Evolutionary conservation across 2,888 invertebrate genomes (phyloP), one percentile per base, ranked within the genome.

Genomic region (Pristionchus fissidentatus): DNA sequence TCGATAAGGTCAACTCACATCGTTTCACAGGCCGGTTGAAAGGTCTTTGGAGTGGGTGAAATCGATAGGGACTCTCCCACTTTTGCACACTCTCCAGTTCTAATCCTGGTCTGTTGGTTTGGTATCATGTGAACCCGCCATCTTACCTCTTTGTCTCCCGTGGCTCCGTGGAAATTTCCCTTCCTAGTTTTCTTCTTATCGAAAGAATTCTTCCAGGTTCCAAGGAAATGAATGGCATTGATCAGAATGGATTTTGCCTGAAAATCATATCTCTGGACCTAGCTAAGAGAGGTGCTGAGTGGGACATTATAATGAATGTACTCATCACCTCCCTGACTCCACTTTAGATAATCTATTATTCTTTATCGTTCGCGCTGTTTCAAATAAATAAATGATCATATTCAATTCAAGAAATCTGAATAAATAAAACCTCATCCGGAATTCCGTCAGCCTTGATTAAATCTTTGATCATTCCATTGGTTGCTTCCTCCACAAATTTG

Each of bases 391-490:
- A 19, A 4, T 32, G 35, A 10, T 57, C n/a, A 57, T 26, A 26
- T n/a, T 66, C 1, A 66, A 8, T 66, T 3, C 3, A 55, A 93
- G 91, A 10, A 93, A 93, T 90, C 93, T 93, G 46, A 93, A 92
- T 7, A 93, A 86, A 26, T 94, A 32, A 19, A 22, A 93, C 87
- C 13, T 89, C 62, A 66, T 86, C 85, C 3, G 85, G 86, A 66
- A 90, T 78, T 10, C 84, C 86, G 22, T 94, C 94, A 1, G 94
- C n/a, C 1, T 94, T 92, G 79, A 98, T 93, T 1, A 98, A 93
- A 89, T 96, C 94, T 88, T 95, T 95, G 84, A 98, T 97, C 92
- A 95, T 96, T 15, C 95, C 93, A 82, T 96, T 95, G 0, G 98
- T 98, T 91, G 96, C 94, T 7, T 94, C 92, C 91, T 95, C 95